phyloP scores from a whole-genome alignment of 2,113 vertebrate species.

The Toxotes chatareus region DNA sequence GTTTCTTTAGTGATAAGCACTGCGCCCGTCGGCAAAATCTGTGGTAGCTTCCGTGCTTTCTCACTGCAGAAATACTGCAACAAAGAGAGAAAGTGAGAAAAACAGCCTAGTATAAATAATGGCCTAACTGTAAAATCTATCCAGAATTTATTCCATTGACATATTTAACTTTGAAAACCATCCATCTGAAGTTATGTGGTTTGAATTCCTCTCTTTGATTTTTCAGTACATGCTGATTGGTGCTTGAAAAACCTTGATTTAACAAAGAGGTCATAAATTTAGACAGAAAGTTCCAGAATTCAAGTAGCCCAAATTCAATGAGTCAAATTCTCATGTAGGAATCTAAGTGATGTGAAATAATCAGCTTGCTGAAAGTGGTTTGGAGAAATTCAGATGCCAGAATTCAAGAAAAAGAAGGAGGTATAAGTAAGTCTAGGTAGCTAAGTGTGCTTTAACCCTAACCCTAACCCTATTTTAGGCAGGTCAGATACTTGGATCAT shows the following conservation, averaged over 20 bases:
- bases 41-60: conserved; percentile 8
- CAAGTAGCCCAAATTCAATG: not conserved
- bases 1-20: conserved; percentile 18
- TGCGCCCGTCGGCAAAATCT: conserved; percentile 17
- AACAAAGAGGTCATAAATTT: not conserved
- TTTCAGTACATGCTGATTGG: not conserved
- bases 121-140: not conserved
- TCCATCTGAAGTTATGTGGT: not conserved
- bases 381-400: too few species aligned
- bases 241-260: conserved; percentile 3
- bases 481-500: too few species aligned
- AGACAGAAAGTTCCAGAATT: not conserved
- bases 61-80: conserved; percentile 33
- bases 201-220: not conserved
- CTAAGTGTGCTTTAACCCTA: too few species aligned
- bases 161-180: not conserved
- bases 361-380: not conserved
- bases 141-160: not conserved
- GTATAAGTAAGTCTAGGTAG: too few species aligned
- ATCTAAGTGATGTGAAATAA: not conserved
- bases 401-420: too few species aligned
- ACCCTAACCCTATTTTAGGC: too few species aligned
- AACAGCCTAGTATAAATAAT: not conserved
- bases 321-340: not conserved
- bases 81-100: conserved; percentile 5